A percentile compares a stretch with the other conserved stretches of the same genome.
Conservation (phyloP, 2,888 invertebrate species). For the Harpagoxenus sublaevis region DNA sequence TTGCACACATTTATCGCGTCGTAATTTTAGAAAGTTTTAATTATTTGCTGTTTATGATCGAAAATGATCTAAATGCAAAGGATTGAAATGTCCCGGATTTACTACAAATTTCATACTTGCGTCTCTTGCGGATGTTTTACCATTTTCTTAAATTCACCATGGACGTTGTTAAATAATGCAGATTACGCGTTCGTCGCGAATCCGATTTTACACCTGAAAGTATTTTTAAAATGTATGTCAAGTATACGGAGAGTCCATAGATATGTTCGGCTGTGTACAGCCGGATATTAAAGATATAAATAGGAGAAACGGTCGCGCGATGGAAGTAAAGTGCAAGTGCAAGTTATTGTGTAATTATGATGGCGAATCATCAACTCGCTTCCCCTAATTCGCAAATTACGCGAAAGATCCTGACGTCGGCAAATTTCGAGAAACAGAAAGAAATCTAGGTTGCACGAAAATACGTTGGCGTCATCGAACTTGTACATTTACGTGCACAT, state of each 20-base stretch:
- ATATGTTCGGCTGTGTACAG: slow-evolving; percentile 59
- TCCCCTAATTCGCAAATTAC: slow-evolving; percentile 10
- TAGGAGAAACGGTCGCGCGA: slow-evolving; percentile 63
- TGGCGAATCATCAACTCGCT: slow-evolving; percentile 30
- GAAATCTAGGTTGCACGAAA: slow-evolving; percentile 26
- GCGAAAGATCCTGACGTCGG: slow-evolving; percentile 30
- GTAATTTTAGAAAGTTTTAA: not conserved
- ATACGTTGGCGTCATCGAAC: slow-evolving; percentile 13
- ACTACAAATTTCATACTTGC: not conserved
- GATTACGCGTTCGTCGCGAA: slow-evolving; percentile 58
- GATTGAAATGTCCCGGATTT: not conserved
- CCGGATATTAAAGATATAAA: slow-evolving; percentile 72
- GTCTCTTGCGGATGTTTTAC: not conserved
- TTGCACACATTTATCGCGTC: not conserved
- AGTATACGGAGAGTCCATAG: slow-evolving; percentile 72
- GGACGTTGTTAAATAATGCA: slow-evolving; percentile 55
- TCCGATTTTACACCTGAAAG: slow-evolving; percentile 69
- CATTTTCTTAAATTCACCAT: slow-evolving; percentile 37
- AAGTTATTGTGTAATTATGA: slow-evolving; percentile 57
- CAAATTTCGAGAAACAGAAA: slow-evolving; percentile 30
- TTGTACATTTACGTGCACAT: not conserved
- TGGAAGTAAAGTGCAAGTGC: slow-evolving; percentile 56
- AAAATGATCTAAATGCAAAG: not conserved
- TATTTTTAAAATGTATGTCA: slow-evolving; percentile 76
- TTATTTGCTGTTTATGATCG: not conserved